A percentile compares a stretch with the other conserved stretches of the same genome.
phyloP scores from a whole-genome alignment of 2,797 vertebrate genomes.

The Chelonia mydas region DNA sequence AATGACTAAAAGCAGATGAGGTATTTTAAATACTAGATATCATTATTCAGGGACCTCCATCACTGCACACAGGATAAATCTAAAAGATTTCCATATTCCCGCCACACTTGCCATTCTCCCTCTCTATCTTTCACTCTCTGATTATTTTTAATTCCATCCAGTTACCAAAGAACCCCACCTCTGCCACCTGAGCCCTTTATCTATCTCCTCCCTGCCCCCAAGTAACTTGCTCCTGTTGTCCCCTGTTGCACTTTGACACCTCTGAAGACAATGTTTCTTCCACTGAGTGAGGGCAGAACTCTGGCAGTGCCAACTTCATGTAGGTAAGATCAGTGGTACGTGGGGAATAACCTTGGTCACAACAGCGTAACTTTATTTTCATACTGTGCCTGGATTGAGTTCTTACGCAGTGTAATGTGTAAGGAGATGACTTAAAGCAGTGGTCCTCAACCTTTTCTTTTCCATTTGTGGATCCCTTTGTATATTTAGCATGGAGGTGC shows the following conservation, averaged over 20 bases:
- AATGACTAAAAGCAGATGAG: background rate
- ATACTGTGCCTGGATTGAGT: background rate
- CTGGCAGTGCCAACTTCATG: background rate
- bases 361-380: background rate
- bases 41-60: background rate
- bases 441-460: background rate
- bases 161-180: background rate
- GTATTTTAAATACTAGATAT: background rate
- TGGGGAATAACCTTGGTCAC: background rate
- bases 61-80: background rate
- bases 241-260: background rate
- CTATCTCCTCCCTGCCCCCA: rapidly evolving
- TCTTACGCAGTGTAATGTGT: constrained; percentile 4
- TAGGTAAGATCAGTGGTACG: background rate
- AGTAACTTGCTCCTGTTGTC: background rate
- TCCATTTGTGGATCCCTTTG: background rate
- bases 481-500: background rate
- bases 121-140: background rate
- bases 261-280: background rate
- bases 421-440: constrained; percentile 28
- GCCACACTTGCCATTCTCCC: background rate
- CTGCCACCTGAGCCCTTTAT: background rate
- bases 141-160: background rate
- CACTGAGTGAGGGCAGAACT: background rate
- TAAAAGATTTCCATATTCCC: background rate